These are phyloP conservation scores for Rhopilema esculentum DNA, from an alignment of 30 jellyfish, hydroid and myxozoan species.

Conservation along the genomic window DNA sequence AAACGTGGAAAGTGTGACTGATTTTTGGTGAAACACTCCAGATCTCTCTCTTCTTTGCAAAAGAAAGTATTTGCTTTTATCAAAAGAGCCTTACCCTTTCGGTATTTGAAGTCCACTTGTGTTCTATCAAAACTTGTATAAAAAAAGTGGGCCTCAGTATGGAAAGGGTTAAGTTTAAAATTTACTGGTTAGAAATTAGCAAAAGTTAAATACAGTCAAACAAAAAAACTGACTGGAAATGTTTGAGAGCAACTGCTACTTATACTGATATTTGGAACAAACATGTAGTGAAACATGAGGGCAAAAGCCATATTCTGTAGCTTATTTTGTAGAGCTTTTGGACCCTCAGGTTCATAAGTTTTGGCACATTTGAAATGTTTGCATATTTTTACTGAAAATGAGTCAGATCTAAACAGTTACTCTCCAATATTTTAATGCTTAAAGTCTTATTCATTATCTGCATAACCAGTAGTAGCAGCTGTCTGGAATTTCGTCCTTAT, in stretches of 20 bases:
- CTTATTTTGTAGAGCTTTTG: constrained; percentile 2
- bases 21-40: constrained; percentile 12
- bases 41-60: neutral
- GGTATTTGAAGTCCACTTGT: neutral
- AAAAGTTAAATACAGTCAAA: neutral
- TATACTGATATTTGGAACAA: constrained; percentile 4
- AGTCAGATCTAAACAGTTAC: neutral
- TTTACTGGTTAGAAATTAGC: neutral
- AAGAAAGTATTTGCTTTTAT: neutral
- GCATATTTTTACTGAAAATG: constrained; percentile 1
- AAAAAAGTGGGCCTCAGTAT: neutral
- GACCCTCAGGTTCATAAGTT: neutral
- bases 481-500: constrained; percentile 8
- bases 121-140: neutral
- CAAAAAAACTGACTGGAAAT: neutral
- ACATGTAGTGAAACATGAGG: neutral
- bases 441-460: constrained; percentile 2
- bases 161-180: neutral
- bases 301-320: neutral
- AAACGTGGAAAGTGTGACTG: constrained; percentile 33
- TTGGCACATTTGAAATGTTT: constrained; percentile 1
- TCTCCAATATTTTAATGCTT: neutral
- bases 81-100: neutral
- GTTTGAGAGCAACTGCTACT: constrained; percentile 25
- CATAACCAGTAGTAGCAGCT: constrained; percentile 7